Conservation (phyloP, 2,888 invertebrate species). For the Dysmachus trigonus region DNA sequence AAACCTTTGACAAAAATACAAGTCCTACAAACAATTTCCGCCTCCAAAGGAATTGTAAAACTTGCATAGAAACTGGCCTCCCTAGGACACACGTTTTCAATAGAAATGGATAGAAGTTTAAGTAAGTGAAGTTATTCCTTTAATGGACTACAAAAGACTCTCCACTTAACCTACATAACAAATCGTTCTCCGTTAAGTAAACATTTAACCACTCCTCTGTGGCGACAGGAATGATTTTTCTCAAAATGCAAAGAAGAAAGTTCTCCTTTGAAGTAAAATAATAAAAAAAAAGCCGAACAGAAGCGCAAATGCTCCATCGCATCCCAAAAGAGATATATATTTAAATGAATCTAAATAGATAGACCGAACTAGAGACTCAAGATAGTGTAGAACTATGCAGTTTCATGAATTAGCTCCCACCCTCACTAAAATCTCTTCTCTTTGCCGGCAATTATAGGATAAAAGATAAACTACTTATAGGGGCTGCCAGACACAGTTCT, state of each 20-base stretch:
- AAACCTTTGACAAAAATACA: no score
- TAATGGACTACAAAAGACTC: conserved; percentile 10
- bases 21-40: neutral
- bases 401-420: neutral
- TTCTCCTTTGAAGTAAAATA: neutral
- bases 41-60: neutral
- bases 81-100: neutral
- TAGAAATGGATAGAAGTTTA: neutral
- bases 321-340: neutral
- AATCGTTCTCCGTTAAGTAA: conserved; percentile 10
- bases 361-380: neutral
- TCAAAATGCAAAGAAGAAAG: neutral
- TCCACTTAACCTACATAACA: conserved; percentile 31
- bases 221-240: neutral
- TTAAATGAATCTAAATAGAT: neutral
- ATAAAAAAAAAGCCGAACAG: neutral
- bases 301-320: neutral
- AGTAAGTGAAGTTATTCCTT: neutral
- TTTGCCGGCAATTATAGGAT: neutral
- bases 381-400: neutral
- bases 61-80: neutral
- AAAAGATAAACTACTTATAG: conserved; percentile 10
- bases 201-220: conserved; percentile 24
- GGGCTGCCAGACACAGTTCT: conserved; percentile 42
- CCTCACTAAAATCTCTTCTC: neutral